Conservation (phyloP, 2,888 invertebrate species). For the Archaeoteleia sp. region DNA sequence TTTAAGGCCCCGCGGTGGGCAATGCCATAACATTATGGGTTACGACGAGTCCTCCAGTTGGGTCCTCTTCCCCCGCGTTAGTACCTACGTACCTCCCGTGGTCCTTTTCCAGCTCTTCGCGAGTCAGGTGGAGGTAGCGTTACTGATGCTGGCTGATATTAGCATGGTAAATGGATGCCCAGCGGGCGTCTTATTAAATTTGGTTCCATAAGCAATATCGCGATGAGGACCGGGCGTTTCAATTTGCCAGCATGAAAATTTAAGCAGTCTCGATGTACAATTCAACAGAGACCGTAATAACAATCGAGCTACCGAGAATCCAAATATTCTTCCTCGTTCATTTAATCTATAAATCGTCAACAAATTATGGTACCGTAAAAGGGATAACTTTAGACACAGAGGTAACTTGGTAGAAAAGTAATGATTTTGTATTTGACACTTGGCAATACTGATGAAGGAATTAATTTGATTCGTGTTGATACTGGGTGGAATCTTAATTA, state of each 20-base stretch:
- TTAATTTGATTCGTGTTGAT: too few species aligned
- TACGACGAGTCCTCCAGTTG: slow-evolving; percentile 59
- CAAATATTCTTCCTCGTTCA: slow-evolving; percentile 29
- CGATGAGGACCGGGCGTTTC: slow-evolving; percentile 61
- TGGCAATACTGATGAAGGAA: too few species aligned
- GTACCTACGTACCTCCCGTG: slow-evolving; percentile 36
- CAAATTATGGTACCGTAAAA: slow-evolving; percentile 5
- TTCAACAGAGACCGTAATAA: slow-evolving; percentile 40
- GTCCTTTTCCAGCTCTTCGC: slow-evolving; percentile 52
- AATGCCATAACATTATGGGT: slow-evolving; percentile 68
- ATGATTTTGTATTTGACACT: not conserved
- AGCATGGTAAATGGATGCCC: slow-evolving; percentile 68
- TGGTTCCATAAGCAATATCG: slow-evolving; percentile 66
- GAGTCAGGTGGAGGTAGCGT: slow-evolving; percentile 65
- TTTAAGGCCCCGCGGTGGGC: slow-evolving; percentile 64
- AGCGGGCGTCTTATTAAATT: slow-evolving; percentile 71
- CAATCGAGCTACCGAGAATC: slow-evolving; percentile 37
- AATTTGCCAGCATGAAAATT: slow-evolving; percentile 64
- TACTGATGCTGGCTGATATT: slow-evolving; percentile 64
- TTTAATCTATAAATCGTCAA: slow-evolving; percentile 22
- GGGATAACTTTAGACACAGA: not conserved
- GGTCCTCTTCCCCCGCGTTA: slow-evolving; percentile 35
- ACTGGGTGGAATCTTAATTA: too few species aligned
- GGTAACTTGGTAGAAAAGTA: not conserved
- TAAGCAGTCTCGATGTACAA: slow-evolving; percentile 52